A percentile compares a stretch with the other conserved stretches of the same genome.
These are phyloP conservation scores for Smittia sp. DNA, from an alignment of 2,888 invertebrate species.

Conservation along the genomic window DNA sequence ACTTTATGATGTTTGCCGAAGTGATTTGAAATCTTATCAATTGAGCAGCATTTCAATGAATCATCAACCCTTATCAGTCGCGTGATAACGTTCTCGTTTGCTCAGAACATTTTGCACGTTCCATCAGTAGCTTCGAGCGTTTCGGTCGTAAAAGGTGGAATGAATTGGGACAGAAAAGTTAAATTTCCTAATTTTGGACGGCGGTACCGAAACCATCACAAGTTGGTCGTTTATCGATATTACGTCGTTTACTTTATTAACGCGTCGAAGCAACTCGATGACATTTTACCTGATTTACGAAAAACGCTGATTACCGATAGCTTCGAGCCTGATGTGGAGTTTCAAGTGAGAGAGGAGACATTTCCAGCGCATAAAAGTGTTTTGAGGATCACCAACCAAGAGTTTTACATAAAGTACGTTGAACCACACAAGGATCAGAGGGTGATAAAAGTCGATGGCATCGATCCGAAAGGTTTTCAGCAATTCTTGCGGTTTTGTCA, in stretches of 20 bases:
- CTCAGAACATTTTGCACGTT: not conserved
- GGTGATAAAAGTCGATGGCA: not conserved
- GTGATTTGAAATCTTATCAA: too few species aligned
- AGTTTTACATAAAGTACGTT: not conserved
- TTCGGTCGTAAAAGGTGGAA: not conserved
- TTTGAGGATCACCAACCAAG: not conserved
- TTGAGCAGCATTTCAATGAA: too few species aligned
- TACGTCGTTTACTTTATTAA: constrained; percentile 4
- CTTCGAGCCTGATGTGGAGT: not conserved
- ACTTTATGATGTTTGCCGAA: too few species aligned
- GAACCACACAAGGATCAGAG: not conserved
- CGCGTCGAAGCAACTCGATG: not conserved
- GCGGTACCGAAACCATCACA: not conserved
- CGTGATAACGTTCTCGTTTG: not conserved
- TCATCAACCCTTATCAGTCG: not conserved
- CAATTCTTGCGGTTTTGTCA: constrained; percentile 1
- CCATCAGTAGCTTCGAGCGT: not conserved
- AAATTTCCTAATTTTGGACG: not conserved
- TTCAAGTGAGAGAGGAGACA: not conserved
- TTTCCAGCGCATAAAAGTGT: not conserved
- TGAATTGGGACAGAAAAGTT: not conserved
- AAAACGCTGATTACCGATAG: not conserved
- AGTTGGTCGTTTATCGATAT: not conserved
- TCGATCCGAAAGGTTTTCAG: not conserved
- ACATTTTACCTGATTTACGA: not conserved